Evolutionary conservation across 1,140 invertebrate species (phyloP).

Genomic region (Achroia grisella): DNA sequence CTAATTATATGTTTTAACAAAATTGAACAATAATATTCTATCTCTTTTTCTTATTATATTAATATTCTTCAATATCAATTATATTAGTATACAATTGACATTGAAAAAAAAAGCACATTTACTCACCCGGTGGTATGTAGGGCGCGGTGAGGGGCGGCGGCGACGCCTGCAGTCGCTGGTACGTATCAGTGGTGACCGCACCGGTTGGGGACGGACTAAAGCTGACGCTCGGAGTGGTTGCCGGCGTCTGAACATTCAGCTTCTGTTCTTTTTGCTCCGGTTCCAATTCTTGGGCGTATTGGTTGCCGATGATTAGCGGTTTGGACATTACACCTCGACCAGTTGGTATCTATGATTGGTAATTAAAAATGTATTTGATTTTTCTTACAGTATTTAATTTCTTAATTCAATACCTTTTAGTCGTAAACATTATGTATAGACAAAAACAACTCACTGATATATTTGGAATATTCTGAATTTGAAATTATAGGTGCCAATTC

Average conservation of each 20-base stretch:
- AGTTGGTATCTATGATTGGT: conserved; percentile 37
- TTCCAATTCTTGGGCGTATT: conserved; percentile 63
- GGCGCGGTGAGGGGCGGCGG: conserved; percentile 40
- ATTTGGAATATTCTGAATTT: no score
- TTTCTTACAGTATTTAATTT: no score
- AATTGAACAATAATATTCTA: no score
- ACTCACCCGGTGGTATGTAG: conserved; percentile 58
- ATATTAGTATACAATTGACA: no score
- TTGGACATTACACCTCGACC: conserved; percentile 49
- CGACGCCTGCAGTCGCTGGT: conserved; percentile 35
- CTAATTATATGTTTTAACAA: no score
- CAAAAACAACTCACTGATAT: no score
- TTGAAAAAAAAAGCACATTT: not conserved
- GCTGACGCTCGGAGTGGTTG: conserved; percentile 11
- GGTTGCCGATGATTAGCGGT: conserved; percentile 65
- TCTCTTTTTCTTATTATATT: no score
- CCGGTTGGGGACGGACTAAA: conserved; percentile 21
- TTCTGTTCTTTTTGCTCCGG: conserved; percentile 47
- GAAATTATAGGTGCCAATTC: no score
- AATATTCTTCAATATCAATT: no score
- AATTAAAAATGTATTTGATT: not conserved
- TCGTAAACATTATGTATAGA: no score
- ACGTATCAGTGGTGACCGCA: conserved; percentile 13
- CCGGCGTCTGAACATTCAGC: conserved; percentile 9
- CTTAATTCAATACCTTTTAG: no score